Conservation (phyloP, 2,113 vertebrate genomes). For the Carassius auratus region DNA sequence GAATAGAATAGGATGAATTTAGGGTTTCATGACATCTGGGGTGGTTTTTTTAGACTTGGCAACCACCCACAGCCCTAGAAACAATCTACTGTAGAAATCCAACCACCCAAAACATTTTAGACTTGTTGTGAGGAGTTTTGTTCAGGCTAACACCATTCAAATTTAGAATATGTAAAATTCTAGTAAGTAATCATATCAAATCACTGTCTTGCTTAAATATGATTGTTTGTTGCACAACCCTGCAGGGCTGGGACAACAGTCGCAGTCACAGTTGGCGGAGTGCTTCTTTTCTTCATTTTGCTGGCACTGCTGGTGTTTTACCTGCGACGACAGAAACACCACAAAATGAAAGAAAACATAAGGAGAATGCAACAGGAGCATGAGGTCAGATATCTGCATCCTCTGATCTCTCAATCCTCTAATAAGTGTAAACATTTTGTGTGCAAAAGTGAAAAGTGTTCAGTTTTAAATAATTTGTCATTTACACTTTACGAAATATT, state of each 20-base stretch:
- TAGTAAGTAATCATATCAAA: not conserved
- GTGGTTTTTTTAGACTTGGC: not conserved
- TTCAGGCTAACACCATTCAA: not conserved
- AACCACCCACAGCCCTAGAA: too few species aligned
- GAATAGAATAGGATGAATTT: not conserved
- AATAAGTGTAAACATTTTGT: too few species aligned
- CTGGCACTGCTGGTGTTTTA: constrained; percentile 80
- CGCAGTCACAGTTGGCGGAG: constrained; percentile 85
- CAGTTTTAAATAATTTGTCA: not conserved
- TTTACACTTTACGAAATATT: not conserved
- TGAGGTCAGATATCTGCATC: constrained; percentile 74
- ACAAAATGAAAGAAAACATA: constrained; percentile 87
- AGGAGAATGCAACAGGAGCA: constrained; percentile 89
- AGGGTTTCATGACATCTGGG: not conserved
- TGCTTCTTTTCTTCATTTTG: constrained; percentile 83
- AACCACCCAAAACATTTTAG: too few species aligned
- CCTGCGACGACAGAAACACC: constrained; percentile 82
- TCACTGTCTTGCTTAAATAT: not conserved
- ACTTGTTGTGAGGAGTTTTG: too few species aligned
- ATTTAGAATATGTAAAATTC: not conserved
- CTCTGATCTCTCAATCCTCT: too few species aligned
- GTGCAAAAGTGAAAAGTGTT: too few species aligned
- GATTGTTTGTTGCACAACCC: not conserved
- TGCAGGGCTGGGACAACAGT: constrained; percentile 86
- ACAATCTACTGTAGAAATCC: too few species aligned